phyloP scores from a whole-genome alignment of 2,113 vertebrate species.

The Phylloscopus whistleri region DNA sequence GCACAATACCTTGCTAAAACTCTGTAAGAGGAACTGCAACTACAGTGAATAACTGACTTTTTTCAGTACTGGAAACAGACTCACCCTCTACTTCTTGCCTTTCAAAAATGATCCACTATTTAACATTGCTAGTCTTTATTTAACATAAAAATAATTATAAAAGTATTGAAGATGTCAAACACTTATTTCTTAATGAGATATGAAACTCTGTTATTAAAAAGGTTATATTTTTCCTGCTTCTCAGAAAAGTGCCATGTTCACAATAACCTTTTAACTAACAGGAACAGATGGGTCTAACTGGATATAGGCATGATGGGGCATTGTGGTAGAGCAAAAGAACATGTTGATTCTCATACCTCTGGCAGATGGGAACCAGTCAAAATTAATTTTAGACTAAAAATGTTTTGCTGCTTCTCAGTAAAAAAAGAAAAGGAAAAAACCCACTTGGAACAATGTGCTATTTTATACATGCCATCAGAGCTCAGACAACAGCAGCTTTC shows the following conservation, averaged over 20 bases:
- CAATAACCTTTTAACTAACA: constrained; percentile 5
- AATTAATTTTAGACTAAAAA: constrained; percentile 36
- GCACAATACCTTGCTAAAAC: background rate
- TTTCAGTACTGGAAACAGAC: background rate
- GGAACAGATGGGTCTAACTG: constrained; percentile 44
- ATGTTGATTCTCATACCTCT: constrained; percentile 42
- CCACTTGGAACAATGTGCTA: background rate
- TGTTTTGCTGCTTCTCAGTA: background rate
- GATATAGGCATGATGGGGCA: background rate
- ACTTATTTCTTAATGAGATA: background rate
- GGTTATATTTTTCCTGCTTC: background rate
- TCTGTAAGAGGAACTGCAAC: background rate
- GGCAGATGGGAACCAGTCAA: constrained; percentile 44
- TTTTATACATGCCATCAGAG: background rate
- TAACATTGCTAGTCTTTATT: background rate
- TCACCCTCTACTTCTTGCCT: background rate
- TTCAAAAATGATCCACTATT: background rate
- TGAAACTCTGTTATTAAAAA: background rate
- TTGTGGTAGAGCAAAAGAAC: constrained; percentile 5
- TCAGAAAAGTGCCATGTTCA: background rate
- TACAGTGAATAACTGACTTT: background rate
- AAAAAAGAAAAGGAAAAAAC: background rate
- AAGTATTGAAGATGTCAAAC: background rate
- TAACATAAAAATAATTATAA: background rate
- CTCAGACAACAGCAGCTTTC: constrained; percentile 14